Percentiles rank a stretch among this genome's conserved stretches.
Evolutionary conservation across 2,888 invertebrate genomes (phyloP).

Genomic region (Himalopsyche tibetana): DNA sequence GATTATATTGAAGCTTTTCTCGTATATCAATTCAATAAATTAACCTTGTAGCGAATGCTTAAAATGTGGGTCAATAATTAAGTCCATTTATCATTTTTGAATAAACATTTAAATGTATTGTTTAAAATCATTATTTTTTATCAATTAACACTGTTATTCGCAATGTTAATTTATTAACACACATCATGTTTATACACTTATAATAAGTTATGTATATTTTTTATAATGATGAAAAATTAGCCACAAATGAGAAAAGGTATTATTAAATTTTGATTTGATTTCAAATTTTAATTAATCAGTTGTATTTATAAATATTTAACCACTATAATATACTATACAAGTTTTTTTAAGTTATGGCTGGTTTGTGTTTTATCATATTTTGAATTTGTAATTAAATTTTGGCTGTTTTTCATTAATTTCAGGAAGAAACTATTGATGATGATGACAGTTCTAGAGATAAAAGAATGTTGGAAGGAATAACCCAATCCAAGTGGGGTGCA

Average conservation of each 20-base stretch:
- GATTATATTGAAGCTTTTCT: neutral
- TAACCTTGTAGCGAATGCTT: neutral
- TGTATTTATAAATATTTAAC: too few species aligned
- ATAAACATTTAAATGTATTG: neutral
- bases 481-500: constrained; percentile 82
- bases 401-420: constrained; percentile 66
- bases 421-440: constrained; percentile 75
- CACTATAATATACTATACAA: too few species aligned
- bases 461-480: constrained; percentile 83
- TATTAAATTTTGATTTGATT: too few species aligned
- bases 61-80: neutral
- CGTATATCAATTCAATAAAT: neutral
- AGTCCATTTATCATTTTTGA: neutral
- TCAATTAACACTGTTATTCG: too few species aligned
- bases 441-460: constrained; percentile 80
- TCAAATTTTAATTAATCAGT: too few species aligned
- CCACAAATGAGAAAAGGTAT: too few species aligned
- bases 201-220: too few species aligned
- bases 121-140: too few species aligned
- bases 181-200: too few species aligned
- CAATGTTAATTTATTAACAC: too few species aligned
- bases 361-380: neutral
- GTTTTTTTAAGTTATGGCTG: neutral
- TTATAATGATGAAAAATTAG: too few species aligned
- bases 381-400: constrained; percentile 44